phyloP scores from a whole-genome alignment of 2,888 invertebrate genomes.

The Perdita meconis region DNA sequence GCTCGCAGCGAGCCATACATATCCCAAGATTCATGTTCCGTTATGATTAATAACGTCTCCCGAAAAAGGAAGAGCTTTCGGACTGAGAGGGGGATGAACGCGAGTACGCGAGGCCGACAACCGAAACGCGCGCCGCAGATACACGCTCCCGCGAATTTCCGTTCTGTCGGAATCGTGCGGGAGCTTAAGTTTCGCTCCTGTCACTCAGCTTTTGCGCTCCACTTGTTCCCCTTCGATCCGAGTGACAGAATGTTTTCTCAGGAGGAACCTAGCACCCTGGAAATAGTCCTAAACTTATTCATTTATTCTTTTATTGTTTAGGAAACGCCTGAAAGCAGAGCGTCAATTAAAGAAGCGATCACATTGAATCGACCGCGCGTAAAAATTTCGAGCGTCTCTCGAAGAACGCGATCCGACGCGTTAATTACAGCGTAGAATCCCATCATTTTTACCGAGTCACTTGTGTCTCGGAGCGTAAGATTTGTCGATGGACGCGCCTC shows the following conservation, averaged over 20 bases:
- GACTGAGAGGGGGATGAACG: constrained; percentile 15
- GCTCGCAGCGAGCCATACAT: constrained; percentile 23
- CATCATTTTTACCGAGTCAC: constrained; percentile 26
- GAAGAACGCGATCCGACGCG: neutral
- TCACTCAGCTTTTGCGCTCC: constrained; percentile 35
- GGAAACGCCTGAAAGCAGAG: too few relatives aligned
- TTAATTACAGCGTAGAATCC: constrained; percentile 13
- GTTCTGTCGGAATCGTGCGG: constrained; percentile 1
- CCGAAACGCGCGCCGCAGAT: constrained; percentile 23
- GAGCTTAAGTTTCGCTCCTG: constrained; percentile 28
- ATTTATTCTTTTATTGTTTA: too few relatives aligned
- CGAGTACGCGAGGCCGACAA: constrained; percentile 11
- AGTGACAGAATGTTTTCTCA: too few relatives aligned
- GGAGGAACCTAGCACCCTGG: too few relatives aligned
- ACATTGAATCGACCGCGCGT: too few relatives aligned
- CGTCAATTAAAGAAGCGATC: too few relatives aligned
- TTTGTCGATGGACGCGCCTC: constrained; percentile 26
- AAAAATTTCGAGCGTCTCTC: neutral
- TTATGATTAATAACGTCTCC: constrained; percentile 58
- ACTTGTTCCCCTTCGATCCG: constrained; percentile 3
- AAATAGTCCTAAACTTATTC: too few relatives aligned
- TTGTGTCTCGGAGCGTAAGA: constrained; percentile 20
- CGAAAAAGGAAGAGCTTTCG: constrained; percentile 34
- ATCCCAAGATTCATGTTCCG: constrained; percentile 52
- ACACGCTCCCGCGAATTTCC: constrained; percentile 36